Base-by-base conservation (phyloP, 1,140 invertebrate genomes). In the Ceratosolen solmsi region DNA sequence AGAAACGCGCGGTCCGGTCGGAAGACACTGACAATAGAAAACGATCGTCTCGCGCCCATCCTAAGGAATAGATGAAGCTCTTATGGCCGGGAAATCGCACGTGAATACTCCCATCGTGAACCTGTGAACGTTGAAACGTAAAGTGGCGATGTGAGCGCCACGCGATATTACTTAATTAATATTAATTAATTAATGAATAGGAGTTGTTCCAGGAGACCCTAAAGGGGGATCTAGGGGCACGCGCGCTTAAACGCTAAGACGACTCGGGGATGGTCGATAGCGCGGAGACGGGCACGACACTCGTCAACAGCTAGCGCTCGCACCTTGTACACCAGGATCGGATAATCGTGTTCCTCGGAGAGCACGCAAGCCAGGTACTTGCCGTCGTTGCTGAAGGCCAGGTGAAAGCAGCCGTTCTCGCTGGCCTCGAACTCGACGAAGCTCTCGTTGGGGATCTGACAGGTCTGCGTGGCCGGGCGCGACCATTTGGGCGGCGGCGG, bases 21-120 rank as follows among this genome's bases (percentile, higher is more conserved):
- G 93, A 93, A 30, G 94, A 95, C 5, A 93, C 93, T 68, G 94
- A 93, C 33, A 94, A 85, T 20, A 95, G 83, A 75, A 90, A 89
- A 27, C 89, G 90, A 86, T 94, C 93, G 84, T 92, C 92, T 22
- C 88, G 87, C 2, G 92, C 93, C 94, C 94, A 95, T 70, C 90
- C 89, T 20, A 95, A 83, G 46, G 93, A 92, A 87, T 95, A 95
- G 30, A 95, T 91, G 82, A 95, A 92, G 74, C 93, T 93, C 86
- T 93, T 93, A 86, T 94, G 94, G 36, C 93, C 94, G 33, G 83
- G 82, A 82, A 90, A 90, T 76, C 79, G 82, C 27, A 87, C 85
- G 30, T 87, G 81, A 20, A 89, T 85, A 68, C 87, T 89, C 17
- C 82, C 85, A 17, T 87, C 85, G 58, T 88, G 85, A 22, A 90